phyloP scores from a whole-genome alignment of 2,888 invertebrate genomes.

The Panzeria rudis region DNA sequence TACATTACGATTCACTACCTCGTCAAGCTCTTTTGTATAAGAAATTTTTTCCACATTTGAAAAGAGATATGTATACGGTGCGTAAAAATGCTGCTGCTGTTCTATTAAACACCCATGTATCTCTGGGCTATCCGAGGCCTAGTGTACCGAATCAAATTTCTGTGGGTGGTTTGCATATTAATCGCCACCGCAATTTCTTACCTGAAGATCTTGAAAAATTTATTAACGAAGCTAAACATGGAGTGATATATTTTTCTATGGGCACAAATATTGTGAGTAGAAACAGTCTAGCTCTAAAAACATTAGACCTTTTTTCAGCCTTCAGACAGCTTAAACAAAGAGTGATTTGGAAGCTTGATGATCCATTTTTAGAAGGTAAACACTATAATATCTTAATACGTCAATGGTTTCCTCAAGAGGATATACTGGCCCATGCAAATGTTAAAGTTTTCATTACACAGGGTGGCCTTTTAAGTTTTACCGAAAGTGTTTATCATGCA shows the following conservation, averaged over 20 bases:
- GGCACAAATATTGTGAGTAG: constrained; percentile 83
- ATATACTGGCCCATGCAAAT: constrained; percentile 84
- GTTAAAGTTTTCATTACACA: constrained; percentile 84
- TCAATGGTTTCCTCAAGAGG: constrained; percentile 84
- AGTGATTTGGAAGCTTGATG: constrained; percentile 84
- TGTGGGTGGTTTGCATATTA: constrained; percentile 83
- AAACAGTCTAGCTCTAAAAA: constrained; percentile 77
- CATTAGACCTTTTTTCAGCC: constrained; percentile 76
- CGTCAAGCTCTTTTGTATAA: constrained; percentile 77
- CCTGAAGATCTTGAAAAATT: constrained; percentile 82
- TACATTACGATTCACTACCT: constrained; percentile 77
- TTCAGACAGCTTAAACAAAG: constrained; percentile 81
- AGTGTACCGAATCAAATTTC: constrained; percentile 83
- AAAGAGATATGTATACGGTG: constrained; percentile 76
- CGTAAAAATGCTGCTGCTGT: constrained; percentile 79
- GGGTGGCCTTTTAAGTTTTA: constrained; percentile 84
- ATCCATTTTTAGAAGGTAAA: constrained; percentile 78
- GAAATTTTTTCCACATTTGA: constrained; percentile 78
- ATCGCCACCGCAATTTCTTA: constrained; percentile 78
- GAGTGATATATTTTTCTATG: constrained; percentile 84
- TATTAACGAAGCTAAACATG: constrained; percentile 82
- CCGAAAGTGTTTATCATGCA: constrained; percentile 84
- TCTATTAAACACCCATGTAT: constrained; percentile 81
- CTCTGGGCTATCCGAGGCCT: constrained; percentile 80
- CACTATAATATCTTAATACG: constrained; percentile 83